phyloP scores from a whole-genome alignment of 2,113 vertebrate genomes.

The Heptranchias perlo region DNA sequence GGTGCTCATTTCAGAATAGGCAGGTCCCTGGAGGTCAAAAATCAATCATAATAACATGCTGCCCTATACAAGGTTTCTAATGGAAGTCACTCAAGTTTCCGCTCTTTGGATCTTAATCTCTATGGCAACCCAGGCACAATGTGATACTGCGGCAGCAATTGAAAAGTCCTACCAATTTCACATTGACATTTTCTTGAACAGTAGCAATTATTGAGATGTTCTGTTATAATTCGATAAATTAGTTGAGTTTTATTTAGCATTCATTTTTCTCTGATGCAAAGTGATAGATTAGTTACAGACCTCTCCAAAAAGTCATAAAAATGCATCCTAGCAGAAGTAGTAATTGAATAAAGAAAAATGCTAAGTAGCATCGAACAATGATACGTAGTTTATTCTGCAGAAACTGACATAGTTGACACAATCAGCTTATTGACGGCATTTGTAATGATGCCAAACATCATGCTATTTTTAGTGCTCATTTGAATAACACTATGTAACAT shows the following conservation, averaged over 20 bases:
- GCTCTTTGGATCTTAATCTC: conserved; percentile 23
- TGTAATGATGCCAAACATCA: not conserved
- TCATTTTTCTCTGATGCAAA: not conserved
- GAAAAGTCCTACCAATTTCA: conserved; percentile 11
- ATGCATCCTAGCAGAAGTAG: not conserved
- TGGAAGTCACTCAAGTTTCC: conserved; percentile 27
- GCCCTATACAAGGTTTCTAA: conserved; percentile 28
- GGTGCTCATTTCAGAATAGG: conserved; percentile 16
- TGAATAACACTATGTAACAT: not conserved
- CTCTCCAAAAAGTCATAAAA: not conserved
- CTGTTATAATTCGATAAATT: not conserved
- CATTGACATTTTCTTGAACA: conserved; percentile 24
- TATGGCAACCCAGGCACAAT: conserved; percentile 25
- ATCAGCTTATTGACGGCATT: not conserved
- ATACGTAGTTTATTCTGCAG: not conserved
- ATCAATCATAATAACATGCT: conserved; percentile 34
- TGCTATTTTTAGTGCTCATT: conserved; percentile 11
- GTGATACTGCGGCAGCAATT: not conserved
- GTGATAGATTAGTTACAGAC: not conserved
- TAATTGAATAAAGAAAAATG: not conserved
- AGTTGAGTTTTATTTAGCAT: not conserved
- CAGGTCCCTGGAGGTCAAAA: conserved; percentile 27
- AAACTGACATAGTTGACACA: not conserved
- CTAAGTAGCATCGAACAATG: not conserved
- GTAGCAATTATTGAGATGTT: conserved; percentile 25